These are phyloP conservation scores for Drosophila tristis DNA, from an alignment of 1,140 invertebrate genomes.

Conservation along the genomic window DNA sequence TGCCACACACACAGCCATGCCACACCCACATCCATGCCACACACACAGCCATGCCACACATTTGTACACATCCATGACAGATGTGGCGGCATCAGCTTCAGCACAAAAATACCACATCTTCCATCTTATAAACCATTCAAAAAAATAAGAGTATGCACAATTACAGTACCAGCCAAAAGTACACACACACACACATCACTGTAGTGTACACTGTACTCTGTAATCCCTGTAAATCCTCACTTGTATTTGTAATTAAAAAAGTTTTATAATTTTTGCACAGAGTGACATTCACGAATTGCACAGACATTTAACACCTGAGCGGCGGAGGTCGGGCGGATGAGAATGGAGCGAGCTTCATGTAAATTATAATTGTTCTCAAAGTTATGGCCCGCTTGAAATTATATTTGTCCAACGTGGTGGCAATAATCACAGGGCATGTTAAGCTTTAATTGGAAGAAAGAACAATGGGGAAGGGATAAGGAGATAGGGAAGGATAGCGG, in stretches of 20 bases:
- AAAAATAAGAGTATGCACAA: neutral
- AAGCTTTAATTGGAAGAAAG: conserved; percentile 9
- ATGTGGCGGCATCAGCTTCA: conserved; percentile 1
- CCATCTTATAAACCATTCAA: conserved; percentile 9
- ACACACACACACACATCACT: too few species aligned
- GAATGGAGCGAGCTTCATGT: conserved; percentile 16
- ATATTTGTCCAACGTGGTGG: conserved; percentile 43
- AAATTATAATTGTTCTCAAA: conserved; percentile 55
- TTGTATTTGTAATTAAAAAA: conserved; percentile 54
- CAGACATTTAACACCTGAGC: conserved; percentile 35
- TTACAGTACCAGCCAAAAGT: too few species aligned
- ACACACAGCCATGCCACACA: too few species aligned
- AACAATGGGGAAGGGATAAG: neutral
- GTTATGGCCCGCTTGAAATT: conserved; percentile 52
- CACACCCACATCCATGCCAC: too few species aligned
- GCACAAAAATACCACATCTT: too few species aligned
- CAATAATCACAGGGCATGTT: conserved; percentile 43
- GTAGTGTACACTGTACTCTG: too few species aligned
- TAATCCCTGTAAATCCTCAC: neutral
- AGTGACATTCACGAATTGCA: conserved; percentile 19
- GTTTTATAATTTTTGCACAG: conserved; percentile 42
- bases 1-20: too few species aligned
- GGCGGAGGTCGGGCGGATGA: neutral
- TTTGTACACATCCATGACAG: conserved; percentile 30
- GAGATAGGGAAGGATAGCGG: too few species aligned